Evolutionary conservation across 1,140 invertebrate species (phyloP).

Genomic region (Neodiprion lecontei): DNA sequence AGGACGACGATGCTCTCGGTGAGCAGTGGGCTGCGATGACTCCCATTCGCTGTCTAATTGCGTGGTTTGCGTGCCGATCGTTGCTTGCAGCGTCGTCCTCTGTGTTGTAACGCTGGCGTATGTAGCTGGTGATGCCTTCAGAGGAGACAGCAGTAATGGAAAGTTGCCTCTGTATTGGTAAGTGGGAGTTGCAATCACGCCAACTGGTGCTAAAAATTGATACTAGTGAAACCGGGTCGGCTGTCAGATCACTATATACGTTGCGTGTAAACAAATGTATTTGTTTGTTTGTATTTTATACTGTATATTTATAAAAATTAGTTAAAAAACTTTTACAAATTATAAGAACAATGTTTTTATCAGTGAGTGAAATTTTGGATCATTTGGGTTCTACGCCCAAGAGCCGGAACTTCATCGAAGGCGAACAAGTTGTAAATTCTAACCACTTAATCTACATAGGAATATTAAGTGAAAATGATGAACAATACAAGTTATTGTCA

Average conservation of each 20-base stretch:
- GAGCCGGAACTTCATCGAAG: conserved; percentile 17
- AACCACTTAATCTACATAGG: neutral
- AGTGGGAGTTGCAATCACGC: neutral
- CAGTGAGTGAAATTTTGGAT: conserved; percentile 15
- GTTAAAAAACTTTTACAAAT: conserved; percentile 12
- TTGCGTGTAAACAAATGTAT: conserved; percentile 16
- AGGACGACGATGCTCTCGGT: no score
- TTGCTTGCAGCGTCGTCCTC: no score
- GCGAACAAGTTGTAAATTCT: conserved; percentile 15
- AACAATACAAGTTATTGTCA: no score
- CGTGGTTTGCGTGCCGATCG: no score
- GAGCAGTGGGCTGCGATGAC: no score
- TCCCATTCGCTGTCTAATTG: no score
- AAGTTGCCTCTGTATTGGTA: neutral
- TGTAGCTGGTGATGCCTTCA: neutral
- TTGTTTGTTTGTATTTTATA: conserved; percentile 4
- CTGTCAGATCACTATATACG: conserved; percentile 9
- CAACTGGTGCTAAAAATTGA: conserved; percentile 12
- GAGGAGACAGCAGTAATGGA: neutral
- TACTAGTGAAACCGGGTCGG: conserved; percentile 13
- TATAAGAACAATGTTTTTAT: conserved; percentile 15
- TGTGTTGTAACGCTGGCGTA: neutral
- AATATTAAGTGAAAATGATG: no score
- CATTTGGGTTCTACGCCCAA: conserved; percentile 14
- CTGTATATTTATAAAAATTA: conserved; percentile 1